These are phyloP conservation scores for Drosophila peninsularis DNA, from an alignment of 2,888 invertebrate genomes.

Conservation along the genomic window DNA sequence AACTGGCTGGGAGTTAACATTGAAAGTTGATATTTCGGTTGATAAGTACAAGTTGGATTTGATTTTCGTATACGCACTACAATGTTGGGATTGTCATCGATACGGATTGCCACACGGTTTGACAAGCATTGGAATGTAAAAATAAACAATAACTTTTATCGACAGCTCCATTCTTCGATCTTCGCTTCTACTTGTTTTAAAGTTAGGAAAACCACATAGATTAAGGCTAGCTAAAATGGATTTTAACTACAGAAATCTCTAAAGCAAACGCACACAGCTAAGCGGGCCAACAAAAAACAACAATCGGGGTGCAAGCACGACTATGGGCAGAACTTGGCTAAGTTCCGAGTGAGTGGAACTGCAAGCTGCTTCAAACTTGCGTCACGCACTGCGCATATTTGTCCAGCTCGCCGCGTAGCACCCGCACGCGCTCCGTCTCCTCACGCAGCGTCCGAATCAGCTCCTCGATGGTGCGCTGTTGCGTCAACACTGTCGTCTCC, in stretches of 20 bases:
- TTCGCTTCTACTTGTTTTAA: slow-evolving; percentile 1
- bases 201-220: slow-evolving; percentile 39
- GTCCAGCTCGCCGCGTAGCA: slow-evolving; percentile 88
- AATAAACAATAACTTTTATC: slow-evolving; percentile 13
- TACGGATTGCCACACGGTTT: slow-evolving; percentile 52
- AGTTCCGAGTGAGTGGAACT: slow-evolving; percentile 10
- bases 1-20: slow-evolving; percentile 30
- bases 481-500: slow-evolving; percentile 81
- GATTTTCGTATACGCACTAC: slow-evolving; percentile 8
- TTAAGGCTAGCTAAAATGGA: slow-evolving; percentile 74
- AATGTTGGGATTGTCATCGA: slow-evolving; percentile 64
- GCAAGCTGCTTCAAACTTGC: slow-evolving; percentile 86
- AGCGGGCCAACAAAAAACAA: slow-evolving; percentile 56
- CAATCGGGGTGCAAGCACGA: slow-evolving; percentile 53
- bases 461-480: slow-evolving; percentile 88
- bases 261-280: slow-evolving; percentile 49
- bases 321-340: slow-evolving; percentile 37
- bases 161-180: slow-evolving; percentile 7
- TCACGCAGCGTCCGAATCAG: slow-evolving; percentile 87
- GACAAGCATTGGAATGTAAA: slow-evolving; percentile 66
- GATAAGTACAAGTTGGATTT: slow-evolving; percentile 57
- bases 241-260: slow-evolving; percentile 66
- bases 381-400: slow-evolving; percentile 90
- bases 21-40: slow-evolving; percentile 16
- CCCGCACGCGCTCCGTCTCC: slow-evolving; percentile 88